phyloP scores from a whole-genome alignment of 1,140 invertebrate species.

The Nasonia giraulti region DNA sequence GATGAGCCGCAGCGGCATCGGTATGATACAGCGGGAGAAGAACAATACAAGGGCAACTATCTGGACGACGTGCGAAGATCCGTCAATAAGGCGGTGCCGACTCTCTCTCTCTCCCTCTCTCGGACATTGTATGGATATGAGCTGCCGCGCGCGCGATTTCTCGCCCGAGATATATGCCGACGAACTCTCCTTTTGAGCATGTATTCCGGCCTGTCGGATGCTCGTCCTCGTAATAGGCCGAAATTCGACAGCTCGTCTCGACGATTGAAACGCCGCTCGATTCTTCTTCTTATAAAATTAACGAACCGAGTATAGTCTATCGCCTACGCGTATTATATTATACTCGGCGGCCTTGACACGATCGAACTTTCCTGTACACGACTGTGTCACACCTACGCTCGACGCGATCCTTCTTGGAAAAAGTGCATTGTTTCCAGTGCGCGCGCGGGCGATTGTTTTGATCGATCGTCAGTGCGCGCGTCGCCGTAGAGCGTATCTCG shows the following conservation, averaged over 20 bases:
- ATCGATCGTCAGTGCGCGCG: not conserved
- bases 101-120: conserved; percentile 42
- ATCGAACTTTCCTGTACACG: not conserved
- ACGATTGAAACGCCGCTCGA: not conserved
- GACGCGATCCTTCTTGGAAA: not conserved
- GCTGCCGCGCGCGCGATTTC: conserved; percentile 62
- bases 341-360: conserved; percentile 8
- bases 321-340: too few relatives aligned
- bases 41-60: not conserved
- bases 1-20: not conserved
- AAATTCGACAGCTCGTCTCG: not conserved
- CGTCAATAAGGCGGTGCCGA: conserved; percentile 31
- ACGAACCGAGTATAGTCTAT: not conserved
- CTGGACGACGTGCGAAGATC: conserved; percentile 31
- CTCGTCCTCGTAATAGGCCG: not conserved
- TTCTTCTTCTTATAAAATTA: not conserved
- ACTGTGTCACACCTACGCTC: too few relatives aligned
- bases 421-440: too few relatives aligned
- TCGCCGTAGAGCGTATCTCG: too few relatives aligned
- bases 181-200: not conserved
- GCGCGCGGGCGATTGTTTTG: not conserved
- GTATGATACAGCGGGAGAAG: not conserved
- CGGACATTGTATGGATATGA: conserved; percentile 74
- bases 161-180: conserved; percentile 54
- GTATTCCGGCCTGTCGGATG: not conserved